These are phyloP conservation scores for Probaryconus sp. DNA, from an alignment of 1,140 invertebrate species.

Conservation along the genomic window DNA sequence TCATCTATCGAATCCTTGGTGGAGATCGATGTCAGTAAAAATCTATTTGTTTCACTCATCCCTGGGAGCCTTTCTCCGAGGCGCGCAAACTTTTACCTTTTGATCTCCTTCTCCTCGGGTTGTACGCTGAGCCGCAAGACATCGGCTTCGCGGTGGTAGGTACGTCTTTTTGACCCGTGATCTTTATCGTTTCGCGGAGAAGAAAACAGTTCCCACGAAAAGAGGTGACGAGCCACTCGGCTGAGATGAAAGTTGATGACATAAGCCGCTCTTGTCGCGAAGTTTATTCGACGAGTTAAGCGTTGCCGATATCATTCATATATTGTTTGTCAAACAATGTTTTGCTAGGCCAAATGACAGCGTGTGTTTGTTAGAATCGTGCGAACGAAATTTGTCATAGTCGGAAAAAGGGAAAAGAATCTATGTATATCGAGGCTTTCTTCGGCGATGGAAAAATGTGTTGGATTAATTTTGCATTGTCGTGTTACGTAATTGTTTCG, in stretches of 20 bases:
- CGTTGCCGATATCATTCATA: conserved; percentile 46
- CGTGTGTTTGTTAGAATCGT: conserved; percentile 12
- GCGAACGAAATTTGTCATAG: conserved; percentile 17
- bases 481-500: conserved; percentile 23
- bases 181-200: conserved; percentile 55
- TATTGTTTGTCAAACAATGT: conserved; percentile 49
- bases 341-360: conserved; percentile 23
- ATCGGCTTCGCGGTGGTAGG: conserved; percentile 26
- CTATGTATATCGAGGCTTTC: neutral
- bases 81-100: conserved; percentile 44
- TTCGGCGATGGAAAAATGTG: conserved; percentile 4
- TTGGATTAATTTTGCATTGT: conserved; percentile 36
- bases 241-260: conserved; percentile 57
- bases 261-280: conserved; percentile 48
- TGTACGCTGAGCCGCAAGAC: conserved; percentile 39
- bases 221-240: conserved; percentile 45
- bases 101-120: conserved; percentile 42
- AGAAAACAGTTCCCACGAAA: conserved; percentile 60
- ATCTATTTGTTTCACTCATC: too few relatives aligned
- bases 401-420: neutral
- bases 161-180: conserved; percentile 56
- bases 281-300: conserved; percentile 43
- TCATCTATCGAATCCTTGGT: too few relatives aligned
- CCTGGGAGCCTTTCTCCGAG: conserved; percentile 10
- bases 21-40: too few relatives aligned